Conservation (phyloP, 1,140 invertebrate species). For the Antheraea mylitta region DNA sequence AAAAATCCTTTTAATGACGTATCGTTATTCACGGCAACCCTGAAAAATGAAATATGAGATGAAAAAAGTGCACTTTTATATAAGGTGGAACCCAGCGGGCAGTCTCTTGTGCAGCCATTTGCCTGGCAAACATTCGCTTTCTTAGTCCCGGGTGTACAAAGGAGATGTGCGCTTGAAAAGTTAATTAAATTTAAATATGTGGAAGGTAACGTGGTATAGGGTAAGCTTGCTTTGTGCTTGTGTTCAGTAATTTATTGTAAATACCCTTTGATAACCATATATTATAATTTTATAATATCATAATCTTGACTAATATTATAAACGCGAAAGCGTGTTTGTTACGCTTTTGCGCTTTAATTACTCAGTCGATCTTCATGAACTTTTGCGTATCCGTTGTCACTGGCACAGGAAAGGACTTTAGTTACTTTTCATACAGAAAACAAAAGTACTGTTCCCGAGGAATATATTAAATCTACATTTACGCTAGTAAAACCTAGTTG, state of each 20-base stretch:
- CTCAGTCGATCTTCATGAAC: too few relatives aligned
- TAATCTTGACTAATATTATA: too few relatives aligned
- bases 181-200: slow-evolving; percentile 70
- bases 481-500: too few relatives aligned
- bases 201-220: slow-evolving; percentile 36
- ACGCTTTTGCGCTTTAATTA: too few relatives aligned
- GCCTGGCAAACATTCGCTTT: slow-evolving; percentile 46
- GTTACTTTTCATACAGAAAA: too few relatives aligned
- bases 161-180: slow-evolving; percentile 51
- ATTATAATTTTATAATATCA: background rate
- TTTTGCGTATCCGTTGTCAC: too few relatives aligned
- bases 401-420: too few relatives aligned
- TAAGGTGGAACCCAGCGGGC: slow-evolving; percentile 32
- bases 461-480: too few relatives aligned
- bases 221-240: slow-evolving; percentile 19
- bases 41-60: background rate
- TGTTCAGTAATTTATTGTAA: slow-evolving; percentile 5
- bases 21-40: background rate
- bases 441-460: too few relatives aligned
- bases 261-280: background rate
- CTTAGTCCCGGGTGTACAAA: slow-evolving; percentile 45
- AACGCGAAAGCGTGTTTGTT: too few relatives aligned
- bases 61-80: slow-evolving; percentile 46
- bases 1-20: too few relatives aligned
- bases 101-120: slow-evolving; percentile 41